Evolutionary conservation across 2,888 invertebrate species (phyloP).

Genomic region (Uloborus plumipes): DNA sequence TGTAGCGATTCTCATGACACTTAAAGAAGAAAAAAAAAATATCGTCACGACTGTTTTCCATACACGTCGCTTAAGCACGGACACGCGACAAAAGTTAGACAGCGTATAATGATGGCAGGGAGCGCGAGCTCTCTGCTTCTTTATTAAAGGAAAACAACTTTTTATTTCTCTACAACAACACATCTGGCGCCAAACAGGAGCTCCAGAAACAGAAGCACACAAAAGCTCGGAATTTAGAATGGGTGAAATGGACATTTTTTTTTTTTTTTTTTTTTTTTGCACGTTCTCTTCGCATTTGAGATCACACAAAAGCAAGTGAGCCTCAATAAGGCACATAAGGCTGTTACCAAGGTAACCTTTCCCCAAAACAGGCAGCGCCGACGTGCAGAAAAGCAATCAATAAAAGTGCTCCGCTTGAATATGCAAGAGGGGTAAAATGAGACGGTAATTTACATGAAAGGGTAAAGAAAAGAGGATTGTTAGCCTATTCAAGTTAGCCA

Average conservation of each 20-base stretch:
- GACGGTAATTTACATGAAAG: constrained; percentile 64
- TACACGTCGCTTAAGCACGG: constrained; percentile 28
- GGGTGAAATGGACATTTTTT: neutral
- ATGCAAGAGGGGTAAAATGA: constrained; percentile 63
- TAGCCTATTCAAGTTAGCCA: constrained; percentile 38
- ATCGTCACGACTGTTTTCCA: constrained; percentile 5
- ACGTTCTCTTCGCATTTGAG: neutral
- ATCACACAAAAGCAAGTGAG: neutral
- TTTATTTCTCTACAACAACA: constrained; percentile 44
- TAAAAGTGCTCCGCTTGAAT: constrained; percentile 62
- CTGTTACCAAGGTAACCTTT: constrained; percentile 52
- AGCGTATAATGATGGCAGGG: constrained; percentile 11
- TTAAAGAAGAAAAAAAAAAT: no score
- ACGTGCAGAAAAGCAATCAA: constrained; percentile 54
- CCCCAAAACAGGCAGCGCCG: constrained; percentile 57
- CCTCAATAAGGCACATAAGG: constrained; percentile 25
- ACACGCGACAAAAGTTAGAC: constrained; percentile 42
- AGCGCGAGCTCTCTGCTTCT: constrained; percentile 14
- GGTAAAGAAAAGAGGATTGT: constrained; percentile 38
- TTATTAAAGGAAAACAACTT: constrained; percentile 47
- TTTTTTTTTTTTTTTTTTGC: no score
- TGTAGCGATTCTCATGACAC: no score
- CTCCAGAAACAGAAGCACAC: constrained; percentile 9
- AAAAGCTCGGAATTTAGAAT: constrained; percentile 7
- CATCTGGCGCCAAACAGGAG: constrained; percentile 58